phyloP scores from a whole-genome alignment of 1,140 invertebrate species.

The Pissodes strobi region DNA sequence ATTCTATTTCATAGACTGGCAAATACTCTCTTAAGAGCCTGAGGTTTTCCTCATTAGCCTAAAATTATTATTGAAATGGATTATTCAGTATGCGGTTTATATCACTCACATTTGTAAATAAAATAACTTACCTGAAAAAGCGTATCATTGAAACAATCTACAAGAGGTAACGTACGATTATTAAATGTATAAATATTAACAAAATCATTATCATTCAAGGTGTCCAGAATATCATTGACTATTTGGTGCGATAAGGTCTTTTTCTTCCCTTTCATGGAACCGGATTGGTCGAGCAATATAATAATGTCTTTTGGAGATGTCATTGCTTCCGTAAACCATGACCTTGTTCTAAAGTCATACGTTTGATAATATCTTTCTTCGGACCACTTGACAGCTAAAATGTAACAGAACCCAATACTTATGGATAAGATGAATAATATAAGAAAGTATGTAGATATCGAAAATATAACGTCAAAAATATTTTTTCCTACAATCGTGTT shows the following conservation, averaged over 20 bases:
- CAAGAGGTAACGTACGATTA: constrained; percentile 74
- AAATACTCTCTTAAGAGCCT: constrained; percentile 49
- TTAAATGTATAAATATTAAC: constrained; percentile 93
- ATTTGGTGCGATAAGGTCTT: constrained; percentile 93
- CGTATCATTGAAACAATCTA: constrained; percentile 83
- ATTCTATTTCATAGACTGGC: constrained; percentile 41
- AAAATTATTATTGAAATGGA: constrained; percentile 8
- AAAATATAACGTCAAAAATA: too few relatives aligned
- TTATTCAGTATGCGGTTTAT: neutral
- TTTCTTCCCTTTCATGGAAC: constrained; percentile 95
- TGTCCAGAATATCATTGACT: constrained; percentile 93
- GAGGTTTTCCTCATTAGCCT: constrained; percentile 55
- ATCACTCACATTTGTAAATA: too few relatives aligned
- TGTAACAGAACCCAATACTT: too few relatives aligned
- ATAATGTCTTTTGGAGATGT: constrained; percentile 96
- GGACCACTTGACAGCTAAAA: constrained; percentile 70
- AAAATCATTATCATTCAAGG: constrained; percentile 97
- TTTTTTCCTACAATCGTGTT: too few relatives aligned
- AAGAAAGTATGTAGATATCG: too few relatives aligned
- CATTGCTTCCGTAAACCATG: constrained; percentile 96
- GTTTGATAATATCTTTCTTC: constrained; percentile 74
- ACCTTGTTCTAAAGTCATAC: constrained; percentile 85
- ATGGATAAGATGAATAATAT: too few relatives aligned
- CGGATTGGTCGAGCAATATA: constrained; percentile 92
- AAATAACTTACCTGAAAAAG: constrained; percentile 84